These are phyloP conservation scores for Steinernema khuongi DNA, from an alignment of 1,140 invertebrate genomes.

Conservation along the genomic window DNA sequence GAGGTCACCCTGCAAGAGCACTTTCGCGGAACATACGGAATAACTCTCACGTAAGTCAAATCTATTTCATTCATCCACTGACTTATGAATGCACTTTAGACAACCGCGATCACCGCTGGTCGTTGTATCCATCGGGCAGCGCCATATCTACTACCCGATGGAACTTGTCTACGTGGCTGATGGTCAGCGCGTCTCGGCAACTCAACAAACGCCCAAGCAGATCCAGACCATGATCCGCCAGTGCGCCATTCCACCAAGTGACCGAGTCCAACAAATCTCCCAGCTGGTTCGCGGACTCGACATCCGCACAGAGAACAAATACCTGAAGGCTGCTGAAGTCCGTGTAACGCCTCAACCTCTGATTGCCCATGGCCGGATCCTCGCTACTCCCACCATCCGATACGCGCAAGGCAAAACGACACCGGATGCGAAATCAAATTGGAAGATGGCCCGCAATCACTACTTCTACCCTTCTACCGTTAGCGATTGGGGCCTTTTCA, in stretches of 20 bases:
- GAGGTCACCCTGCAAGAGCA: slow-evolving; percentile 16
- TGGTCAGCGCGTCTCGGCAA: slow-evolving; percentile 20
- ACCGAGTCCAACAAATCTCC: slow-evolving; percentile 5
- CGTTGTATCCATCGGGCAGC: neutral
- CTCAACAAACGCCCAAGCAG: slow-evolving; percentile 24
- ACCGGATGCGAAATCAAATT: neutral
- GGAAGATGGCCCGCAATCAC: neutral
- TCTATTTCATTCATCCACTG: neutral
- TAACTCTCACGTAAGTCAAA: neutral
- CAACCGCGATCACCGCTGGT: neutral
- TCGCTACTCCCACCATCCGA: neutral
- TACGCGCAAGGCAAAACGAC: neutral
- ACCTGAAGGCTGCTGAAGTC: neutral
- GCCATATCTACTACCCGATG: slow-evolving; percentile 21
- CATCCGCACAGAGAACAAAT: neutral
- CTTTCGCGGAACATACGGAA: neutral
- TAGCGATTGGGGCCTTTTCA: neutral
- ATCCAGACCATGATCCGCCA: slow-evolving; percentile 26
- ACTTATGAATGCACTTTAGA: neutral
- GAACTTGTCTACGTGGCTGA: slow-evolving; percentile 22
- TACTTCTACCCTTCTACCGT: neutral
- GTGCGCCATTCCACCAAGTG: slow-evolving; percentile 7
- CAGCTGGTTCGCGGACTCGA: neutral
- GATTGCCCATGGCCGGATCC: slow-evolving; percentile 7
- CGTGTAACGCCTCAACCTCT: neutral